phyloP scores from a whole-genome alignment of 2,888 invertebrate genomes.

The Bedellia somnulentella region DNA sequence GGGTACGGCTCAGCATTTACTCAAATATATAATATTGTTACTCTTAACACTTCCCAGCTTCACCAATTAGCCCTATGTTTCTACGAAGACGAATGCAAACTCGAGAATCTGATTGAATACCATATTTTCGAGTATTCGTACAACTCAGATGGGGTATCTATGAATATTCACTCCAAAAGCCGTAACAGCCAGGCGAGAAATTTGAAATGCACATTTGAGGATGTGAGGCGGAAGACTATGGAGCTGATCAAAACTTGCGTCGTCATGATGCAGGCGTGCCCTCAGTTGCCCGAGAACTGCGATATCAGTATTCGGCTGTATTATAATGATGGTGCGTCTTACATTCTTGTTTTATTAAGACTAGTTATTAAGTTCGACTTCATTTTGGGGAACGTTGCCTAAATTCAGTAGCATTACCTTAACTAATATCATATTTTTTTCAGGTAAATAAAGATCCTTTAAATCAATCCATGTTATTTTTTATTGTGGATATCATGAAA shows the following conservation, averaged over 20 bases:
- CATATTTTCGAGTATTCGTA: conserved; percentile 36
- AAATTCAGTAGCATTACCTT: too few species aligned
- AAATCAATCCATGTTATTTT: too few species aligned
- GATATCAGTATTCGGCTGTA: conserved; percentile 34
- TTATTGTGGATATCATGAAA: too few species aligned
- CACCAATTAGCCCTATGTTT: conserved; percentile 38
- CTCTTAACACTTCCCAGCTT: conserved; percentile 21
- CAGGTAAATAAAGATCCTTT: too few species aligned
- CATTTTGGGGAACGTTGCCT: too few species aligned
- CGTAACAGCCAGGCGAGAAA: conserved; percentile 3
- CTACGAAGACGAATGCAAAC: conserved; percentile 27
- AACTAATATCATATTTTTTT: too few species aligned
- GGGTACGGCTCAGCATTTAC: too few species aligned
- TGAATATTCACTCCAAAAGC: conserved; percentile 21
- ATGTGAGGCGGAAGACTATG: conserved; percentile 21
- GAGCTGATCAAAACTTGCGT: conserved; percentile 21
- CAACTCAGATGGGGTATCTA: conserved; percentile 18
- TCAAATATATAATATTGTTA: too few species aligned
- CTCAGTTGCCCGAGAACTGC: conserved; percentile 17
- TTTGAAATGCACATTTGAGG: conserved; percentile 20
- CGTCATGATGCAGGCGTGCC: conserved; percentile 20
- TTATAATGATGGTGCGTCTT: conserved; percentile 32
- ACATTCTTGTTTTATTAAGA: not conserved
- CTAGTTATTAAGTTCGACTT: too few species aligned
- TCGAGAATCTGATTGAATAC: conserved; percentile 34